Conservation (phyloP, 92 coral and sea anemone species). For the Phymanthus crucifer region DNA sequence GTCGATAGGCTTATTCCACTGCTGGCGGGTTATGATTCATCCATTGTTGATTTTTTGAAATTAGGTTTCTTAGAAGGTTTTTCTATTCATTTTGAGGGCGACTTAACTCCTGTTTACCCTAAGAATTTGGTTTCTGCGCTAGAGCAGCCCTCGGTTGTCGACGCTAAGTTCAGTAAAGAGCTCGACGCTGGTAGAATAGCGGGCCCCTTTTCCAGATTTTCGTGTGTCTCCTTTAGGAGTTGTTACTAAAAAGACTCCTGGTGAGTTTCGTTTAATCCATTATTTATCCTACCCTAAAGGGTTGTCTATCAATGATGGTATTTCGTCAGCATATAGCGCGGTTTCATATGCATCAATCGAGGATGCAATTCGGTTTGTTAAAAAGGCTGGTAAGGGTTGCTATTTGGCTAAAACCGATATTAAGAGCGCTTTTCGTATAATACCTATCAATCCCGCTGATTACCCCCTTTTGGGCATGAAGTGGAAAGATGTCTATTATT, state of each 20-base stretch:
- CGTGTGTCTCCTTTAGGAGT: too few relatives aligned
- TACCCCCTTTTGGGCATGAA: slow-evolving; percentile 29
- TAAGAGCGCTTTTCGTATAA: slow-evolving; percentile 41
- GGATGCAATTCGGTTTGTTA: slow-evolving; percentile 43
- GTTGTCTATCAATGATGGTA: slow-evolving; percentile 46
- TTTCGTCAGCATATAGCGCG: slow-evolving; percentile 24
- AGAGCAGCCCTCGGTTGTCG: too few relatives aligned
- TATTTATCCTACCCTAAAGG: slow-evolving; percentile 55
- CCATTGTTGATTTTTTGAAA: too few relatives aligned
- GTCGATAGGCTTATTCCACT: too few relatives aligned
- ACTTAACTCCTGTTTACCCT: too few relatives aligned
- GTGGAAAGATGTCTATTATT: slow-evolving; percentile 37
- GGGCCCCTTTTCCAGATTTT: too few relatives aligned
- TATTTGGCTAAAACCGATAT: slow-evolving; percentile 46
- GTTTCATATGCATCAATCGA: slow-evolving; percentile 50
- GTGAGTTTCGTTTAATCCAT: slow-evolving; percentile 50
- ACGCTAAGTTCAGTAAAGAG: too few relatives aligned
- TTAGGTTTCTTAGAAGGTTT: too few relatives aligned
- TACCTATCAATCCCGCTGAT: slow-evolving; percentile 43
- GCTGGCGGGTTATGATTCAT: too few relatives aligned
- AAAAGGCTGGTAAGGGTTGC: slow-evolving; percentile 32
- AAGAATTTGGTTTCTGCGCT: too few relatives aligned
- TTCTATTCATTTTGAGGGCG: too few relatives aligned
- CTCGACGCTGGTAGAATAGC: too few relatives aligned
- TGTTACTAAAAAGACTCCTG: not conserved